Evolutionary conservation across 2,797 vertebrate species (phyloP).

Genomic region (Schizopygopsis pylzovi): DNA sequence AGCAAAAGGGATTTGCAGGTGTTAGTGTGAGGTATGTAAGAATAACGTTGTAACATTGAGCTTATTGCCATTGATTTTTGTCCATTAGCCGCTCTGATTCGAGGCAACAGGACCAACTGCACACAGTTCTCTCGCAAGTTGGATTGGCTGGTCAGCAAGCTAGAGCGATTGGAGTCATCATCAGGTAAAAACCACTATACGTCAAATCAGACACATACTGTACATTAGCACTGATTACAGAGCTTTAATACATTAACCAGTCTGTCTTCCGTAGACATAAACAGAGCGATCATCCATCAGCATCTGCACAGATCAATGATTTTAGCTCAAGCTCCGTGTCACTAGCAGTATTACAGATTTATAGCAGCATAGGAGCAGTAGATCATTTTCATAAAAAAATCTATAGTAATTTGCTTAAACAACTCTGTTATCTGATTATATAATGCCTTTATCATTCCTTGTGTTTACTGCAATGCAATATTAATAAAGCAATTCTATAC

Average conservation of each 20-base stretch:
- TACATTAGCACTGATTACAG: constrained; percentile 39
- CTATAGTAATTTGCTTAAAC: constrained; percentile 21
- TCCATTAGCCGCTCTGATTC: constrained; percentile 89
- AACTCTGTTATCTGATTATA: not conserved
- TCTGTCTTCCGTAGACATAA: constrained; percentile 23
- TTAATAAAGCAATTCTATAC: constrained; percentile 33
- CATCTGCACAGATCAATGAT: constrained; percentile 44
- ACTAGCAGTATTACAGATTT: not conserved
- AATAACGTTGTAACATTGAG: constrained; percentile 7
- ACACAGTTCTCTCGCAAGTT: constrained; percentile 96
- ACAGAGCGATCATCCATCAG: not conserved
- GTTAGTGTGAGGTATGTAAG: constrained; percentile 20
- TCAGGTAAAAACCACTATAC: constrained; percentile 82
- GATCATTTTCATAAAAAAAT: not conserved
- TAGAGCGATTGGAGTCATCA: constrained; percentile 96
- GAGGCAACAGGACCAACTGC: constrained; percentile 96
- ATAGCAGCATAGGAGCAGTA: not conserved
- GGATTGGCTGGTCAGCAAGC: constrained; percentile 97
- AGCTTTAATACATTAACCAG: not conserved
- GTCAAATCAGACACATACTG: constrained; percentile 14
- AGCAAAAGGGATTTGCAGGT: constrained; percentile 33
- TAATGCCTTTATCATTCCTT: constrained; percentile 10
- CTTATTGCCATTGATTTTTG: constrained; percentile 40
- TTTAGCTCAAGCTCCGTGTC: constrained; percentile 13
- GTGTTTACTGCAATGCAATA: constrained; percentile 20